Conservation (phyloP, 2,797 vertebrate species). For the Lithobates pipiens region DNA sequence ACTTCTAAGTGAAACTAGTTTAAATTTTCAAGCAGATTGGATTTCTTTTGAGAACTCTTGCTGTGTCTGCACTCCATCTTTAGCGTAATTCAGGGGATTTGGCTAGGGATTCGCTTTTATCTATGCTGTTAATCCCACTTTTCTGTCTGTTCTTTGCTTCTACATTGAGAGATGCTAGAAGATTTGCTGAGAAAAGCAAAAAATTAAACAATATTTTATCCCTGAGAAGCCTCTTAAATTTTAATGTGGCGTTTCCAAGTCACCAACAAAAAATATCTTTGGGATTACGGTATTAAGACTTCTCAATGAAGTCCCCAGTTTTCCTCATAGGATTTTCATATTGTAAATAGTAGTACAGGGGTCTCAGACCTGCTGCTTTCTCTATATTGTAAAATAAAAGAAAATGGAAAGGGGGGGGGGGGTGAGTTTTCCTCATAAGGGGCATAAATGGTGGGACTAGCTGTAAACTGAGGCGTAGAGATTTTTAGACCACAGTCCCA, state of each 20-base stretch:
- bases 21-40: constrained; percentile 55
- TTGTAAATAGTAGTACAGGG: background rate
- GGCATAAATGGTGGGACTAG: background rate
- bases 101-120: constrained; percentile 23
- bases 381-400: too few species aligned
- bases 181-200: background rate
- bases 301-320: background rate
- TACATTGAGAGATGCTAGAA: background rate
- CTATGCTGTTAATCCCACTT: constrained; percentile 11
- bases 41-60: constrained; percentile 45
- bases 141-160: constrained; percentile 9
- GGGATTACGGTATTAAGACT: background rate
- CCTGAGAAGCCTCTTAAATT: background rate
- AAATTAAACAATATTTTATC: constrained; percentile 1
- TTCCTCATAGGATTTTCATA: background rate
- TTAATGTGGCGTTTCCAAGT: background rate
- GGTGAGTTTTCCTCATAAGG: background rate
- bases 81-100: constrained; percentile 52
- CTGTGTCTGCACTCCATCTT: constrained; percentile 34
- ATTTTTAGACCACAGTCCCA: background rate
- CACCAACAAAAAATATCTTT: background rate
- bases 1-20: constrained; percentile 49
- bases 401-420: too few species aligned
- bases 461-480: background rate
- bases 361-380: background rate